phyloP scores from a whole-genome alignment of 2,797 vertebrate species.

The Rhynchonycteris naso region DNA sequence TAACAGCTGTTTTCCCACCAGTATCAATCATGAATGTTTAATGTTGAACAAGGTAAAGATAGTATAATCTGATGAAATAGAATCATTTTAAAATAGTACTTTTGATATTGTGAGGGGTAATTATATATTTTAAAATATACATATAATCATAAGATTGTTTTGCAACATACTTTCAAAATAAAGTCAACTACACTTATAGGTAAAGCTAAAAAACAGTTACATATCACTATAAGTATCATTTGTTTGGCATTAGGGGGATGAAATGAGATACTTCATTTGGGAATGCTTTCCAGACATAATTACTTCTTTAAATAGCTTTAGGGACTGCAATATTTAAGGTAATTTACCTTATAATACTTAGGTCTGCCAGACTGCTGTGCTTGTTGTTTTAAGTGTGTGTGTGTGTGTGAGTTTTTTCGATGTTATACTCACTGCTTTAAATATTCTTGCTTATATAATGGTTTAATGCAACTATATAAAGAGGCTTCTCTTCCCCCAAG shows the following conservation, averaged over 20 bases:
- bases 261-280: background rate
- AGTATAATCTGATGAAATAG: background rate
- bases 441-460: slow-evolving; percentile 44
- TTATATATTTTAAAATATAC: background rate
- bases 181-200: background rate
- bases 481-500: background rate
- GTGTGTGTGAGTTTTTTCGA: background rate
- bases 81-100: slow-evolving; percentile 33
- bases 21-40: background rate
- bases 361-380: background rate
- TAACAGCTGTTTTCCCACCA: too few relatives aligned
- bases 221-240: background rate
- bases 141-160: slow-evolving; percentile 43
- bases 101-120: background rate
- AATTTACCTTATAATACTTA: background rate
- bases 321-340: background rate
- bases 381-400: slow-evolving; percentile 62
- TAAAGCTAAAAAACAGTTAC: slow-evolving; percentile 3
- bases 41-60: background rate
- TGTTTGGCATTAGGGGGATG: background rate
- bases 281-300: background rate
- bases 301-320: slow-evolving; percentile 23
- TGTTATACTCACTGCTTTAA: background rate
- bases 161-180: slow-evolving; percentile 53
- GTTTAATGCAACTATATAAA: background rate